Conservation (phyloP, 2,113 vertebrate species). For the Etheostoma cragini region DNA sequence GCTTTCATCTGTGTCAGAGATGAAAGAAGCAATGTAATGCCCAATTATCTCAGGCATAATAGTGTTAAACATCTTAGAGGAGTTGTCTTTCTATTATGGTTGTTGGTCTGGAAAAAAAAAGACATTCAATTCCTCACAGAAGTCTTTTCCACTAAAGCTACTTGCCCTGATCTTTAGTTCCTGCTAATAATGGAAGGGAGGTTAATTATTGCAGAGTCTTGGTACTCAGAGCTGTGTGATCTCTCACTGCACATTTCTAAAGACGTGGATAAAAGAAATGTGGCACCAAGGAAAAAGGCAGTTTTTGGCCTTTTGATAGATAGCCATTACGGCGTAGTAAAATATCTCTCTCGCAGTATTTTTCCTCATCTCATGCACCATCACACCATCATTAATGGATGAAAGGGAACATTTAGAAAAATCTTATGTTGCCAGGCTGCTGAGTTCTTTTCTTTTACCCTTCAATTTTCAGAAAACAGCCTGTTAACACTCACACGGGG, state of each 20-base stretch:
- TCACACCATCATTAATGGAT: conserved; percentile 46
- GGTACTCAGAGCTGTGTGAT: conserved; percentile 53
- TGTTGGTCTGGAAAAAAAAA: neutral
- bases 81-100: neutral
- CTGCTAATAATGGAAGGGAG: conserved; percentile 8
- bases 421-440: neutral
- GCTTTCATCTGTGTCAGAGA: neutral
- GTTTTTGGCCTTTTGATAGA: conserved; percentile 62
- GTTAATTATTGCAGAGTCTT: conserved; percentile 41
- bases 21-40: neutral
- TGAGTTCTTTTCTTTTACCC: neutral
- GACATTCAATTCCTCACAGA: neutral
- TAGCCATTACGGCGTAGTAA: conserved; percentile 31
- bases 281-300: conserved; percentile 42
- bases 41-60: neutral
- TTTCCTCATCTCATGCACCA: conserved; percentile 31
- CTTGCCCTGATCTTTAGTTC: conserved; percentile 15
- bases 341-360: conserved; percentile 27
- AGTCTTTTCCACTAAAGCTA: neutral
- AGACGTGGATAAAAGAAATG: conserved; percentile 53
- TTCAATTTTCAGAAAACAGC: conserved; percentile 10
- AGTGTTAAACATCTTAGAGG: neutral
- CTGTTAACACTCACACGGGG: neutral
- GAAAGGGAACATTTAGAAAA: conserved; percentile 9
- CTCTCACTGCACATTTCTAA: conserved; percentile 46